Evolutionary conservation across 2,888 invertebrate species (phyloP).

Genomic region (Flexamia atlantica): DNA sequence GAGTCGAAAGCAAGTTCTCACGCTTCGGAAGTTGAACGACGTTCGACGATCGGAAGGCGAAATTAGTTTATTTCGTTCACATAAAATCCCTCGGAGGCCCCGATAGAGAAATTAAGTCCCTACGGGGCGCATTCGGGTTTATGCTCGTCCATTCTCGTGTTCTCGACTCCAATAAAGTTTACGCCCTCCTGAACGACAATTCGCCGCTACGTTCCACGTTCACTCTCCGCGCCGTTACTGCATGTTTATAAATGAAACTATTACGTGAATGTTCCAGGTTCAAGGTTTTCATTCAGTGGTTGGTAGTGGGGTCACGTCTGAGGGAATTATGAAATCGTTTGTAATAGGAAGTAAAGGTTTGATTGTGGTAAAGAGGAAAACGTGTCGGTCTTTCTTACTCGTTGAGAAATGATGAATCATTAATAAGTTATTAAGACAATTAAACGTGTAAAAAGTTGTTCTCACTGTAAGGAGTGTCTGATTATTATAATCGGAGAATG

Average conservation of each 20-base stretch:
- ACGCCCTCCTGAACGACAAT: constrained; percentile 18
- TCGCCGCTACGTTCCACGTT: neutral
- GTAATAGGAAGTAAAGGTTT: no score
- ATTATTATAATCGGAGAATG: no score
- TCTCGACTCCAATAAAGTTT: constrained; percentile 46
- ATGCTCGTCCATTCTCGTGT: constrained; percentile 4
- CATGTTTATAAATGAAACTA: constrained; percentile 40
- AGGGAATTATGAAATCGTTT: no score
- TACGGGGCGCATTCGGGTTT: constrained; percentile 26
- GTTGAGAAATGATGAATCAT: no score
- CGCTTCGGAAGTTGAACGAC: neutral
- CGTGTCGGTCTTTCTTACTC: no score
- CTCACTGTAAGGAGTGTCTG: no score
- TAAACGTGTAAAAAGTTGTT: no score
- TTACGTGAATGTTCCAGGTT: constrained; percentile 5
- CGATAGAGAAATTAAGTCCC: constrained; percentile 16
- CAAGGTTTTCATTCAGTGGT: neutral
- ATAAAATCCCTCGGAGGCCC: neutral
- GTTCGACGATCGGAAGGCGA: neutral
- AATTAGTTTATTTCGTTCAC: constrained; percentile 20
- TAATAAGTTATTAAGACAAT: no score
- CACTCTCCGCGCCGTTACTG: neutral
- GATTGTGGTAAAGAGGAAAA: no score
- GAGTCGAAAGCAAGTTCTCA: no score
- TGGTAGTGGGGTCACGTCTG: no score